phyloP scores from a whole-genome alignment of 2,113 vertebrate genomes.

The Prunella fulvescens region DNA sequence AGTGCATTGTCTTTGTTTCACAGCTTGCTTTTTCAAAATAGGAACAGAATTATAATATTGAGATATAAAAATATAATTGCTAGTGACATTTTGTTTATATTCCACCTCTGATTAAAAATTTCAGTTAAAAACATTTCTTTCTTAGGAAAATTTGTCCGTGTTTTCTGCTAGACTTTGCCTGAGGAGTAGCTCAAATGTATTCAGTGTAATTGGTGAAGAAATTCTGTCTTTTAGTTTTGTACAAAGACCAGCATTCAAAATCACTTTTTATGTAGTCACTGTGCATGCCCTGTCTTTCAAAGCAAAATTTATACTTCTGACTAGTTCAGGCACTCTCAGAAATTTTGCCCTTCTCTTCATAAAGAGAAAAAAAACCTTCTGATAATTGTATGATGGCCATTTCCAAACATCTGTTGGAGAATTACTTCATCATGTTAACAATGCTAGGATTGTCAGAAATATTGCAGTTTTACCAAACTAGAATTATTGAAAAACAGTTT shows the following conservation, averaged over 20 bases:
- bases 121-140: neutral
- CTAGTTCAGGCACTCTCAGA: neutral
- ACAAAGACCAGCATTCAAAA: neutral
- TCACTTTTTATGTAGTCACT: neutral
- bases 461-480: neutral
- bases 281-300: neutral
- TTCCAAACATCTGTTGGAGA: neutral
- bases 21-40: neutral
- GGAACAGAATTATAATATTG: neutral
- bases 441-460: conserved; percentile 6
- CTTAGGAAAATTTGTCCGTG: neutral
- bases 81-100: neutral
- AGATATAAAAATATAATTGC: neutral
- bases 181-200: neutral
- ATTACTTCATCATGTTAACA: neutral
- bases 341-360: neutral
- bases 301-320: neutral
- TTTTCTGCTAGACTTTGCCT: neutral
- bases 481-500: conserved; percentile 32
- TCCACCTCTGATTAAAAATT: neutral
- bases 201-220: neutral
- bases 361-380: neutral
- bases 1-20: neutral
- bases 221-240: neutral
- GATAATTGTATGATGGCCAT: neutral